Percentiles rank a stretch among this genome's conserved stretches.
phyloP scores from a whole-genome alignment of 2,888 invertebrate genomes.

The Coelopa pilipes region DNA sequence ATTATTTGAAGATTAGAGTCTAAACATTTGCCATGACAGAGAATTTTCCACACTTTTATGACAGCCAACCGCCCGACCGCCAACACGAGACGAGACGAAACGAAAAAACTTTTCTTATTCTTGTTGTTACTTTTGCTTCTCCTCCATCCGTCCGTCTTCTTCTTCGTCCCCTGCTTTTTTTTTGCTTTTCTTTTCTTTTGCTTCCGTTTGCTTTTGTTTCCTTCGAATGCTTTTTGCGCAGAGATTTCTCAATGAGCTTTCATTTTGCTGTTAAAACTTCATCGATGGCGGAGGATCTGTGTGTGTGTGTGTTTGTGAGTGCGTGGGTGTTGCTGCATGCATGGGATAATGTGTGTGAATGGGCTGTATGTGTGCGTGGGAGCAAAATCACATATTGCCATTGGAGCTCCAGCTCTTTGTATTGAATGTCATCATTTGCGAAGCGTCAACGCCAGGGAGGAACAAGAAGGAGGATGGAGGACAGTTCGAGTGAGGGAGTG shows the following conservation, averaged over 20 bases:
- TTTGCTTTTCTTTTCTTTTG: background rate
- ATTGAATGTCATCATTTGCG: constrained; percentile 34
- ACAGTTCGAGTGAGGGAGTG: background rate
- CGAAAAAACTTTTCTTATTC: constrained; percentile 47
- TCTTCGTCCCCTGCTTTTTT: background rate
- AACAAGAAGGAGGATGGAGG: background rate
- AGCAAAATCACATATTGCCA: constrained; percentile 27
- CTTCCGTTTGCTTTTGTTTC: background rate
- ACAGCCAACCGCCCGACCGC: constrained; percentile 46
- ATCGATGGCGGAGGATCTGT: constrained; percentile 43
- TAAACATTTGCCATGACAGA: constrained; percentile 57
- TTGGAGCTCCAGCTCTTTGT: background rate
- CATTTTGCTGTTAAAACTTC: constrained; percentile 53
- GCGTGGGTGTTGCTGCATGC: background rate
- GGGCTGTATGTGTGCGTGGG: background rate
- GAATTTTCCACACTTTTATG: constrained; percentile 60
- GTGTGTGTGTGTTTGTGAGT: constrained; percentile 15
- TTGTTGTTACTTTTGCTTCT: constrained; percentile 47
- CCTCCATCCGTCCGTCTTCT: background rate
- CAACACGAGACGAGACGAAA: constrained; percentile 35
- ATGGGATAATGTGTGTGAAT: constrained; percentile 4
- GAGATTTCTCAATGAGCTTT: constrained; percentile 56
- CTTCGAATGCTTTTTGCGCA: constrained; percentile 21
- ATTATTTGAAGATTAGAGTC: constrained; percentile 64
- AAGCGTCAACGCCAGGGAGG: background rate